Evolutionary conservation across 2,113 vertebrate species (phyloP), one percentile per base, ranked within the genome.

Genomic region (Embiotoca jacksoni): DNA sequence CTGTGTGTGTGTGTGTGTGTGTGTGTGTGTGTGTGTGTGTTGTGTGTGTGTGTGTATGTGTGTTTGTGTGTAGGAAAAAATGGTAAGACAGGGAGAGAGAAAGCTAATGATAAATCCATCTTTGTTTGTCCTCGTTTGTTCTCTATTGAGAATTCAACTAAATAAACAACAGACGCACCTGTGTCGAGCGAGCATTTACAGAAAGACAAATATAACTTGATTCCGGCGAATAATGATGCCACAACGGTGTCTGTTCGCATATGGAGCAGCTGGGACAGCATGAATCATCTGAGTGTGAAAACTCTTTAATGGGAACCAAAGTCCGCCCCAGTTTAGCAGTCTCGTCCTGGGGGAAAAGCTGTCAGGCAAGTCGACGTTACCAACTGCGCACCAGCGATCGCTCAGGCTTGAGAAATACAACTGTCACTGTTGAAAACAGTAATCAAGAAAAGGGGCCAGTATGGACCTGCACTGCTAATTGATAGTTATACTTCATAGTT

Each of bases 321-420:
- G 78, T 89, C 86, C 59, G 78, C 80, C 82, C 69, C 80, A 60
- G 49, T 90, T 81, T 83, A 89, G 83, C 82, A 50, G 62, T 56
- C 13, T 7, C 6, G 9, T 85, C 78, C 83, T 75, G 5, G 41
- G 68, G 70, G 88, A 73, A 72, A 41, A 7, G 72, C 87, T 75
- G 87, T 85, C 88, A 89, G 88, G 82, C 81, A 39, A 55, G 76
- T 68, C 79, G 50, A 56, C 7, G 72, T 80, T 15, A 8, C 75
- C 78, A 60, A 63, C 11, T 60, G 75, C 83, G 86, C 69, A 53
- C 57, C 53, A 23, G n/a, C 53, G 47, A 54, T 9, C 62, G 68
- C 86, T 93, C 89, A 89, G 88, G 72, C 90, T 84, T 85, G 72
- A 88, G 80, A 88, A 89, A 84, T 73, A 82, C 92, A 93, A 60